A percentile compares a stretch with the other conserved stretches of the same genome.
These are phyloP conservation scores for Cynaeus angustus DNA, from an alignment of 2,888 invertebrate genomes.

Conservation along the genomic window DNA sequence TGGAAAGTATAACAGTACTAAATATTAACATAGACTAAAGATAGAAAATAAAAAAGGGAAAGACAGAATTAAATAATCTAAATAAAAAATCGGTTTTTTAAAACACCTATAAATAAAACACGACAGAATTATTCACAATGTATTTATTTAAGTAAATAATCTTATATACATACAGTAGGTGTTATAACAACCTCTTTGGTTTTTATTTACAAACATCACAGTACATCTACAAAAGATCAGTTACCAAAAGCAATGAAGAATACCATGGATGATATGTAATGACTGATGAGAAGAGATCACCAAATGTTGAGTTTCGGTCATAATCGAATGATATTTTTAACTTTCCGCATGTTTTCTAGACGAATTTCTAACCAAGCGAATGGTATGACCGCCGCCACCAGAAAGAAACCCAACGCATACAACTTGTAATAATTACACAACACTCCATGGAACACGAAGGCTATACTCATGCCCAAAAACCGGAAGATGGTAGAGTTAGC, in stretches of 20 bases:
- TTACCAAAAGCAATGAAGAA: constrained; percentile 17
- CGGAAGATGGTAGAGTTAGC: constrained; percentile 74
- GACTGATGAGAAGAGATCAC: constrained; percentile 54
- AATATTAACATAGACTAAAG: too few relatives aligned
- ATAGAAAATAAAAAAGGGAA: too few relatives aligned
- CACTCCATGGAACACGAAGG: constrained; percentile 78
- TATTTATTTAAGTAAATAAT: constrained; percentile 41
- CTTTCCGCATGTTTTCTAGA: constrained; percentile 68
- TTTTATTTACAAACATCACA: constrained; percentile 60
- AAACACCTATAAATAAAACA: too few relatives aligned
- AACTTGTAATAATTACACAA: constrained; percentile 75
- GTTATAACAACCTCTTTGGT: constrained; percentile 61
- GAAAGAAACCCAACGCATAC: constrained; percentile 71
- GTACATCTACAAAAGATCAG: constrained; percentile 36
- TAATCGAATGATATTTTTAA: constrained; percentile 68
- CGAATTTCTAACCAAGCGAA: constrained; percentile 74
- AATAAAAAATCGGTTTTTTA: too few relatives aligned
- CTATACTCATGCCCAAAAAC: constrained; percentile 77
- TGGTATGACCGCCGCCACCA: constrained; percentile 74
- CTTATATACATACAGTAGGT: constrained; percentile 51
- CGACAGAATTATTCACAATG: neutral
- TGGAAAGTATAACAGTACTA: too few relatives aligned
- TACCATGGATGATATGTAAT: constrained; percentile 40
- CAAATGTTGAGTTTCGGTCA: constrained; percentile 68
- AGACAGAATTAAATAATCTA: too few relatives aligned